Conservation (phyloP, 2,113 vertebrate genomes). For the Pteruthius melanotis region DNA sequence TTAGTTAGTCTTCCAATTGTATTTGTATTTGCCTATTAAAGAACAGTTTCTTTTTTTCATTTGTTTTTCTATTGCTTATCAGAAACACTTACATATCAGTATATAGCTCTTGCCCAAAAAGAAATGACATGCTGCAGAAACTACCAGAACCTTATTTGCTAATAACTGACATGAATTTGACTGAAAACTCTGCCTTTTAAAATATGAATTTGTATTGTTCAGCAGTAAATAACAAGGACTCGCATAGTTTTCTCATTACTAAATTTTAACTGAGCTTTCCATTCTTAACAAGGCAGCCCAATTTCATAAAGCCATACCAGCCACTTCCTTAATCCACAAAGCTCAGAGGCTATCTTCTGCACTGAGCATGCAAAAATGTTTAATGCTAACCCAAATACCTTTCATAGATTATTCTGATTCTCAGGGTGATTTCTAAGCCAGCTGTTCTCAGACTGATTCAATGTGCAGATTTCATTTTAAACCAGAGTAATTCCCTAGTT, state of each 20-base stretch:
- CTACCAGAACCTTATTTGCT: neutral
- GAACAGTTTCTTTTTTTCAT: neutral
- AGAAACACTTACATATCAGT: neutral
- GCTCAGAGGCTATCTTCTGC: slow-evolving; percentile 50
- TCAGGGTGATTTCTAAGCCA: slow-evolving; percentile 74
- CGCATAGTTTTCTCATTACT: neutral
- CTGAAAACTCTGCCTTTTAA: neutral
- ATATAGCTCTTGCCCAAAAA: neutral
- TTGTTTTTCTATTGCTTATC: neutral
- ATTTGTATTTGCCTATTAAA: neutral
- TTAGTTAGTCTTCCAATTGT: neutral
- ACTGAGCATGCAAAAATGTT: slow-evolving; percentile 62
- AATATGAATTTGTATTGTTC: neutral
- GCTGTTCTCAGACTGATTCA: slow-evolving; percentile 74
- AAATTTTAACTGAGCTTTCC: slow-evolving; percentile 28
- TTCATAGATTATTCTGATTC: slow-evolving; percentile 67
- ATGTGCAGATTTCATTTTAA: slow-evolving; percentile 71
- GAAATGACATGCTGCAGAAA: neutral
- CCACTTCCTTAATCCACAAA: slow-evolving; percentile 19
- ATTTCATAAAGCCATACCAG: slow-evolving; percentile 32
- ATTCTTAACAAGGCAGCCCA: neutral
- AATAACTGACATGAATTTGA: neutral
- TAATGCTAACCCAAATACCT: slow-evolving; percentile 70
- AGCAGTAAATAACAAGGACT: neutral
- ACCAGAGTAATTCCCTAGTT: slow-evolving; percentile 71